Evolutionary conservation across 2,888 invertebrate genomes (phyloP).

Genomic region (Temnothorax ravouxi): DNA sequence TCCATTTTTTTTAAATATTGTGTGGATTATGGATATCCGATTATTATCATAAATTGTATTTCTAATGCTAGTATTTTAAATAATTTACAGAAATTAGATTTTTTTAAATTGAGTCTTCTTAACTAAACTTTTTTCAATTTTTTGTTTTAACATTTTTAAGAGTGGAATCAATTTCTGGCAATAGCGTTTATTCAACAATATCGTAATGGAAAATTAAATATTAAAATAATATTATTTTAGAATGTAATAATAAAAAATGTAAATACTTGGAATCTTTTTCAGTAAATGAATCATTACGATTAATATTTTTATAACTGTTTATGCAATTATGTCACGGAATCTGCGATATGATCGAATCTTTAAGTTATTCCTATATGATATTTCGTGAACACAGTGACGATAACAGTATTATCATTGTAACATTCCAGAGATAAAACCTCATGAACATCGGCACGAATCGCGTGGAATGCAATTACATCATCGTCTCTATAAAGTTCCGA

Average conservation of each 20-base stretch:
- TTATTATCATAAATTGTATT: background rate
- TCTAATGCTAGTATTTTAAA: background rate
- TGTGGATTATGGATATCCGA: background rate
- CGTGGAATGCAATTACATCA: slow-evolving; percentile 50
- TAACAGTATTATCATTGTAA: slow-evolving; percentile 30
- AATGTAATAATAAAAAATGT: background rate
- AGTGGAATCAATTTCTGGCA: background rate
- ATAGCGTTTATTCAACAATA: background rate
- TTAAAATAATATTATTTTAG: background rate
- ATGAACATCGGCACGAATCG: slow-evolving; percentile 20
- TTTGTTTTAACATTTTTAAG: too few species aligned
- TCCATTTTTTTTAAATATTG: background rate
- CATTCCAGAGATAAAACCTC: slow-evolving; percentile 34
- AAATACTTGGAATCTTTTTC: background rate
- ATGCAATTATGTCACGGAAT: slow-evolving; percentile 5
- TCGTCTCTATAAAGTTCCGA: slow-evolving; percentile 17
- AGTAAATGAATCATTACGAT: background rate
- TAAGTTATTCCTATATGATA: background rate
- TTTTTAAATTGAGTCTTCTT: background rate
- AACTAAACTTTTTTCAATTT: background rate
- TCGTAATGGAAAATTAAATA: background rate
- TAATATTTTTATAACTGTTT: background rate
- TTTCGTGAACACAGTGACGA: background rate
- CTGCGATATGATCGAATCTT: background rate
- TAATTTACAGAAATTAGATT: background rate